phyloP scores from a whole-genome alignment of 2,888 invertebrate genomes.

The Mycalesis mineus region DNA sequence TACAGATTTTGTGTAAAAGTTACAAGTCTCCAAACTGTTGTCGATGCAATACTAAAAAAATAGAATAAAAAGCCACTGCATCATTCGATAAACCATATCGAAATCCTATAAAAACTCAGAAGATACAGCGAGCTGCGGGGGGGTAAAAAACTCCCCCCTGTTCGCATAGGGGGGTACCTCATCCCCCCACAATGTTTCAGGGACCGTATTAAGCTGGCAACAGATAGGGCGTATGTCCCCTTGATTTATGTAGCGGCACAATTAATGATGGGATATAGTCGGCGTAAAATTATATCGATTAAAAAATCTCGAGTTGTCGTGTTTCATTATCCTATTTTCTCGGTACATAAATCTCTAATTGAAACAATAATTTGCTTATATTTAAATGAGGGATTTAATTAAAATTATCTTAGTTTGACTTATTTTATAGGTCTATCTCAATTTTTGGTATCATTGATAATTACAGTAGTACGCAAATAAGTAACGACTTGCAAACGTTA shows the following conservation, averaged over 20 bases:
- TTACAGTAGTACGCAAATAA: no score
- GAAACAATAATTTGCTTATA: no score
- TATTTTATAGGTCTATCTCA: no score
- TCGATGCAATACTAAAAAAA: slow-evolving; percentile 1
- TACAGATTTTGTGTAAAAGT: neutral
- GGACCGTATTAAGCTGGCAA: slow-evolving; percentile 75
- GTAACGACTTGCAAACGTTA: no score
- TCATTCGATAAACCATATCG: slow-evolving; percentile 25
- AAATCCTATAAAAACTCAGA: slow-evolving; percentile 35
- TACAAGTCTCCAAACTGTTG: neutral
- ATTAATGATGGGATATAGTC: slow-evolving; percentile 44
- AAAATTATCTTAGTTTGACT: no score
- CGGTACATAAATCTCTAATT: no score
- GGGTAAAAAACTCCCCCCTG: slow-evolving; percentile 39
- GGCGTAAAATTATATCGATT: slow-evolving; percentile 26
- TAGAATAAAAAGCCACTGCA: slow-evolving; percentile 17
- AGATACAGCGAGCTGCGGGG: slow-evolving; percentile 32
- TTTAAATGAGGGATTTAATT: no score
- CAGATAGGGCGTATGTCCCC: slow-evolving; percentile 74
- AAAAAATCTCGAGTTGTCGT: neutral
- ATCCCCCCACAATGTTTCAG: slow-evolving; percentile 43
- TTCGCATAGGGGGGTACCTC: slow-evolving; percentile 27
- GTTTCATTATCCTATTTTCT: neutral
- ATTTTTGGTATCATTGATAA: no score
- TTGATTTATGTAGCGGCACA: slow-evolving; percentile 68